Evolutionary conservation across 2,888 invertebrate genomes (phyloP), one percentile per base, ranked within the genome.

Genomic region (Ennomos erosarius): DNA sequence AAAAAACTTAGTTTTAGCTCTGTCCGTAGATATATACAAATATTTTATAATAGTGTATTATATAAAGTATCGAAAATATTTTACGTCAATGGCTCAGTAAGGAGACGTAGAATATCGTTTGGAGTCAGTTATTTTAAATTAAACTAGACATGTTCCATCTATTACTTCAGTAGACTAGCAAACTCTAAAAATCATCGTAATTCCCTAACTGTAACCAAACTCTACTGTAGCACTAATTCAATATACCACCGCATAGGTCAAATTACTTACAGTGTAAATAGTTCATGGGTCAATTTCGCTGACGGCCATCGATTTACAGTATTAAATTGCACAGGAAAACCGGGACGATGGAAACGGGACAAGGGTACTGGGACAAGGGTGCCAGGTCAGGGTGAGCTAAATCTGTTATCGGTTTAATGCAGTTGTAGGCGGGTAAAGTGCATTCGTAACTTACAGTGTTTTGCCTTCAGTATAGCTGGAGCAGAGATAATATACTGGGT

Each of bases 371-470:
- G 52, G 60, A 16, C 74, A 71, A 66, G 70, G 65, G 55, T 55
- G 55, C 11, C 60, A 38, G 76, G 74, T 73, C 77, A 79, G 73
- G 78, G 78, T 37, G 49, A n/a, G 11, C 59, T 79, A 78, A 83
- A 73, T 71, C 50, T 67, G 71, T 83, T 85, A 85, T 73, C 65
- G 76, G 64, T 45, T 65, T 83, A 84, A 81, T 80, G 78, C 74
- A 78, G 57, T 70, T 69, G 57, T 57, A 55, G 46, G 63, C 49
- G 55, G 72, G 75, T 75, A 74, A 77, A 71, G 74, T 69, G 62
- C 68, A 66, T 38, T 44, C 39, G 47, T 54, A 48, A 39, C 10
- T 34, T 37, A 13, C 3, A 33, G 36, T 9, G 8, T 26, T 44
- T 48, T 59, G 44, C 48, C 6, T 26, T 26, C 26, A 6, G 3